phyloP scores from a whole-genome alignment of 2,113 vertebrate genomes.

The Psammodynastes pulverulentus region DNA sequence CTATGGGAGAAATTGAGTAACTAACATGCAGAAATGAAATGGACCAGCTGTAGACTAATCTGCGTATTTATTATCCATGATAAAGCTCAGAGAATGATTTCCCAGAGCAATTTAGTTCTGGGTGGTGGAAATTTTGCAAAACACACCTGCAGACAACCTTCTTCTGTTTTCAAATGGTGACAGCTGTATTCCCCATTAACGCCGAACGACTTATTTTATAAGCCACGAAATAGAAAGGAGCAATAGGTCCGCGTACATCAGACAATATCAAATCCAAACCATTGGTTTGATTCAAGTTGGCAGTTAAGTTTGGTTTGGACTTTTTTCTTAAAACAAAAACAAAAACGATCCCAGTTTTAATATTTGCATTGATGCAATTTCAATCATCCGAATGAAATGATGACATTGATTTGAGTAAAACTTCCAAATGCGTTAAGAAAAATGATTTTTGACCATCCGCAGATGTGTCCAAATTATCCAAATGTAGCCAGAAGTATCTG shows the following conservation, averaged over 20 bases:
- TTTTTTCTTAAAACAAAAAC: neutral
- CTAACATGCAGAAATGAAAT: neutral
- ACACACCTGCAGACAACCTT: neutral
- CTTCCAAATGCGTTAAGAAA: neutral
- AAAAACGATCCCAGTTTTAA: neutral
- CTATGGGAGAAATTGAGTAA: neutral
- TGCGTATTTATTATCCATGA: neutral
- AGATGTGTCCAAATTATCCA: neutral
- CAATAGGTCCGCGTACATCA: neutral
- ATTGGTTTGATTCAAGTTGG: neutral
- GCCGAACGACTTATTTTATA: neutral
- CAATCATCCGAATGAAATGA: neutral
- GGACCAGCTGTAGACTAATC: neutral
- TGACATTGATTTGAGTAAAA: neutral
- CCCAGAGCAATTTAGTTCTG: neutral
- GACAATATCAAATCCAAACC: neutral
- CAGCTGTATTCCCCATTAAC: neutral
- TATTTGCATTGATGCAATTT: neutral
- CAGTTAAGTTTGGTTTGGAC: neutral
- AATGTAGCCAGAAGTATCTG: neutral
- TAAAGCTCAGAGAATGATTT: neutral
- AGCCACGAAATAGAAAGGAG: neutral
- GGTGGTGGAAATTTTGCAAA: neutral
- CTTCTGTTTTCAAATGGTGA: neutral
- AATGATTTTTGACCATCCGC: neutral